Conservation (phyloP, 2,888 invertebrate species). For the Limulus polyphemus region DNA sequence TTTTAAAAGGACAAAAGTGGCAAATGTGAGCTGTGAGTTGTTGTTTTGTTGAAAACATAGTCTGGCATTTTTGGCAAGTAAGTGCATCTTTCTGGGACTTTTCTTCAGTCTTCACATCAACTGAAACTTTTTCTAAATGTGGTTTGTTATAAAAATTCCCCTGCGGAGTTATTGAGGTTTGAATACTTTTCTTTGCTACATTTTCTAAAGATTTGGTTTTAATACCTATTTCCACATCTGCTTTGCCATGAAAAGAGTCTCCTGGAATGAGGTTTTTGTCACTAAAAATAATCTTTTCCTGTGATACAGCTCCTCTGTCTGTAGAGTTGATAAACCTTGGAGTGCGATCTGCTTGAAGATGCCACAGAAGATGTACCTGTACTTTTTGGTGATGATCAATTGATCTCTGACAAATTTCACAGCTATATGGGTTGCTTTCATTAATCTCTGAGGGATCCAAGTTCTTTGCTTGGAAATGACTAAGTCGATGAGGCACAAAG, state of each 20-base stretch:
- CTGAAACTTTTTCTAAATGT: no score
- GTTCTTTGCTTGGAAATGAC: neutral
- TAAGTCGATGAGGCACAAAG: neutral
- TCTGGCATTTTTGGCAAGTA: neutral
- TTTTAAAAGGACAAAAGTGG: neutral
- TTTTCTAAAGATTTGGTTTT: no score
- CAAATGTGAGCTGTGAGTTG: neutral
- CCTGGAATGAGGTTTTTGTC: neutral
- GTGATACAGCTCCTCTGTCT: neutral
- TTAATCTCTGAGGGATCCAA: neutral
- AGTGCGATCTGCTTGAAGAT: neutral
- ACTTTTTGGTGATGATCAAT: slow-evolving; percentile 1
- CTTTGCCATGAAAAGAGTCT: no score
- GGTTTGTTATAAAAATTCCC: no score
- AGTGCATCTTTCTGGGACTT: neutral
- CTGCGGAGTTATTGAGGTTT: neutral
- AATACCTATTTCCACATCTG: no score
- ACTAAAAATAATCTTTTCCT: neutral
- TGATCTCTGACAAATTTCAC: neutral
- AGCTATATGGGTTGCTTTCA: neutral
- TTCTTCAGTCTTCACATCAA: neutral
- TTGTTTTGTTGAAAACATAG: neutral
- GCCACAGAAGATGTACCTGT: neutral
- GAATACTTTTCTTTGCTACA: neutral
- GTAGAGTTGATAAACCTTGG: neutral